Evolutionary conservation across 2,888 invertebrate species (phyloP), one percentile per base, ranked within the genome.

Genomic region (Habroteleia sp.): DNA sequence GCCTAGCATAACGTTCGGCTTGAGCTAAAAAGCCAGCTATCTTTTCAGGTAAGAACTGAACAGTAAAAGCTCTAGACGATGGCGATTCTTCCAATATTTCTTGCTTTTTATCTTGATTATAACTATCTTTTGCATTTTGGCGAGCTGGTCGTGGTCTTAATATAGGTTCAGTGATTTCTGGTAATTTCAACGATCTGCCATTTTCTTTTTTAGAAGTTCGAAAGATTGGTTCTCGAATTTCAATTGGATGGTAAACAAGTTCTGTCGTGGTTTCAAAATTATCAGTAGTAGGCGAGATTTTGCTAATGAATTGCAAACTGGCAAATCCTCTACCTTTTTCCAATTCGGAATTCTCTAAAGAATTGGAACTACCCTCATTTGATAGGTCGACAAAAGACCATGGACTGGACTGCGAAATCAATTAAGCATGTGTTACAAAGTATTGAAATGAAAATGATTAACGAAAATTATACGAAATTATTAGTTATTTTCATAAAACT

Each of bases 1-100:
- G 93, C 52, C 94, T 90, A 0, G 95, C 95, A 85, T 95, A 95
- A 44, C 93, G 91, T 83, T 96, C 96, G 0, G 95, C 96, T 79
- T 95, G 92, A 29, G 95, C 94, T 41, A 96, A 91, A 87, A 96
- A 92, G 2, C 93, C 93, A 0, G 94, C 94, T 1, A 96, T 88
- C 23, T 94, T 90, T 76, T 94, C 93, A 0, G 96, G 96, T 35
- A 96, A 89, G 82, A 95, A 92, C 85, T 96, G 96, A 0, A 96
- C 94, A 0, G 93, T 94, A 82, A 89, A 82, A 65, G 88, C 77
- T 83, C 89, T 79, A 71, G 46, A 87, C 44, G 84, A 77, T 0
- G 82, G 60, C 0, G 83, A 79, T 1, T 84, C 80, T 81, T 89
- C 88, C 80, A 88, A 65, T 25, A 80, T 75, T 58, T 89, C 89